phyloP scores from a whole-genome alignment of 2,113 vertebrate species.

The Myocastor coypus region DNA sequence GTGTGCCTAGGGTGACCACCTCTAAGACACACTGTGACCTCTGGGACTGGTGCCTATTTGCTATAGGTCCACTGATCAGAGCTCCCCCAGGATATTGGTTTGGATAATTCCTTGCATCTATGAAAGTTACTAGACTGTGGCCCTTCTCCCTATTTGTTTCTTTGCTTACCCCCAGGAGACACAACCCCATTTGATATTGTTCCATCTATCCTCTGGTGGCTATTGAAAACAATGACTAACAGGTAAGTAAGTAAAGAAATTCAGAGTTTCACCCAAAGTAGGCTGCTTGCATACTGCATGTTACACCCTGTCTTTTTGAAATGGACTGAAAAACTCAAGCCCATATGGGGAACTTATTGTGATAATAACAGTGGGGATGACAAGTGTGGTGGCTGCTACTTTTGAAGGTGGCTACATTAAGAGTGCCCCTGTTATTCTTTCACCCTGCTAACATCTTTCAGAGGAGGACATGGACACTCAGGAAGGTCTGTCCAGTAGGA shows the following conservation, averaged over 20 bases:
- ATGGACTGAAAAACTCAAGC: not conserved
- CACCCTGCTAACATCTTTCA: not conserved
- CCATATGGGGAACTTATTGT: not conserved
- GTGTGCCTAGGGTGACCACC: not conserved
- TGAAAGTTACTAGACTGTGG: no score
- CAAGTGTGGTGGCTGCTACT: accelerated
- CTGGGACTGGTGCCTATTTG: not conserved
- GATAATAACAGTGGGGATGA: not conserved
- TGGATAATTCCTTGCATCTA: not conserved
- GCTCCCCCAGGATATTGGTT: not conserved
- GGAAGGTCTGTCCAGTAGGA: not conserved
- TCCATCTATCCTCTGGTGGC: not conserved
- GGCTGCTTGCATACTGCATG: not conserved
- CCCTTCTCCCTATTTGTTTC: no score
- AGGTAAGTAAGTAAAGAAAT: not conserved
- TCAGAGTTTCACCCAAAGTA: not conserved
- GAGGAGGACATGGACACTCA: not conserved
- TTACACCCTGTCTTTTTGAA: not conserved
- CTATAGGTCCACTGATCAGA: not conserved
- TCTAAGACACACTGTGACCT: not conserved
- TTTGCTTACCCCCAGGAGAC: not conserved
- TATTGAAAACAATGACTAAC: not conserved
- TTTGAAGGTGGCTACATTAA: not conserved
- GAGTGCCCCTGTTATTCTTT: no score
- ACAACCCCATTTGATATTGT: not conserved